phyloP scores from a whole-genome alignment of 2,797 vertebrate genomes.

The Syngnathus rostellatus region DNA sequence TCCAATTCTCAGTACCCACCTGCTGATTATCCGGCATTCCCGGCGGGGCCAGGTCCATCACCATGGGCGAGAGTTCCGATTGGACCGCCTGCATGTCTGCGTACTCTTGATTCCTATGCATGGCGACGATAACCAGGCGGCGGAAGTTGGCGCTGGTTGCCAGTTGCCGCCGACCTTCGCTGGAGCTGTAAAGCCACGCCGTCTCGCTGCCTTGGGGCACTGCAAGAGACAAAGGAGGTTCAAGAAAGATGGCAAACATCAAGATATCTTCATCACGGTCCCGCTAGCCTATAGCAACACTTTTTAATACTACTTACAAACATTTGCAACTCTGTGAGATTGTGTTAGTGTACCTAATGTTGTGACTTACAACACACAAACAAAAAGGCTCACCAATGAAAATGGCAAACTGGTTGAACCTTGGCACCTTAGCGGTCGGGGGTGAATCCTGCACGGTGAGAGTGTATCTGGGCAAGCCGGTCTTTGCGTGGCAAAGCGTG shows the following conservation, averaged over 20 bases:
- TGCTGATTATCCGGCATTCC: conserved; percentile 82
- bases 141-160: conserved; percentile 79
- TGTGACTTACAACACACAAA: not conserved
- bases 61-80: conserved; percentile 82
- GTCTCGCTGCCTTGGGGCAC: conserved; percentile 93
- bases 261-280: not conserved
- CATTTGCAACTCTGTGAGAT: not conserved
- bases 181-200: conserved; percentile 88
- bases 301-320: too few species aligned
- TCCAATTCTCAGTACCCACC: conserved; percentile 55
- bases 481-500: conserved; percentile 77
- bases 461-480: conserved; percentile 80
- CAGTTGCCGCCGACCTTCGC: conserved; percentile 82
- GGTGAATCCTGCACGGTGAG: conserved; percentile 82
- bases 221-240: conserved; percentile 34
- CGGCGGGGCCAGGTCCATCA: conserved; percentile 87
- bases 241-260: not conserved
- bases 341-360: not conserved
- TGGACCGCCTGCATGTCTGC: conserved; percentile 87
- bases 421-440: conserved; percentile 70
- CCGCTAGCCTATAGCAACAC: too few species aligned
- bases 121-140: conserved; percentile 78
- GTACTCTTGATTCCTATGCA: conserved; percentile 90
- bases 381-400: conserved; percentile 83
- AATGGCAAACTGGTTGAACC: conserved; percentile 84